Percentiles rank a stretch among this genome's conserved stretches.
Evolutionary conservation across 30 jellyfish, hydroid and myxozoan genomes (phyloP).

Genomic region (Aurelia coerulea): DNA sequence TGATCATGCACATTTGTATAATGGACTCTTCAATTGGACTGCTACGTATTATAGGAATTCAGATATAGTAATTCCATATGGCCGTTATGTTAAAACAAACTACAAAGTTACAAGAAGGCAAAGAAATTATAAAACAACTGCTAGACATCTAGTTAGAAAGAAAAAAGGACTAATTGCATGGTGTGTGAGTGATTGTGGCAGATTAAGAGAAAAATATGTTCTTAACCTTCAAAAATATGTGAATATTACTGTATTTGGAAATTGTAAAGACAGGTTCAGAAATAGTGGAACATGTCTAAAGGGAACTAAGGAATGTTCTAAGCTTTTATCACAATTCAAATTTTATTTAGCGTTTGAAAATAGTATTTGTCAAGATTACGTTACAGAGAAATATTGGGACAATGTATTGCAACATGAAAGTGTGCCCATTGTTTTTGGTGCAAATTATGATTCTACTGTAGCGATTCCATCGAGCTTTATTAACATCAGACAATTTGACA

Average conservation of each 20-base stretch:
- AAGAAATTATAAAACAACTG: not conserved
- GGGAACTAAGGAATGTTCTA: constrained; percentile 63
- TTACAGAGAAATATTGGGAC: constrained; percentile 92
- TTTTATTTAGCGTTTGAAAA: constrained; percentile 92
- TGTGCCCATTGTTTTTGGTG: constrained; percentile 94
- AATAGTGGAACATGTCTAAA: constrained; percentile 69
- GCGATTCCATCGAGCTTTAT: constrained; percentile 92
- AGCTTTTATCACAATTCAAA: constrained; percentile 54
- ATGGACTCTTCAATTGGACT: constrained; percentile 94
- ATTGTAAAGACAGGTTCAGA: constrained; percentile 71
- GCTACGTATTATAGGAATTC: constrained; percentile 85
- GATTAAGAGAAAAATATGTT: constrained; percentile 76
- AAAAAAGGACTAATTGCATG: constrained; percentile 73
- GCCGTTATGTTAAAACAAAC: constrained; percentile 7
- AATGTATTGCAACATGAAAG: constrained; percentile 70
- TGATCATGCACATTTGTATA: constrained; percentile 30
- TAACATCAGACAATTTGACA: constrained; percentile 63
- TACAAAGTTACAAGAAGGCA: too few relatives aligned
- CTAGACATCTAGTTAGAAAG: not conserved
- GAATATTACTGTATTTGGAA: constrained; percentile 90
- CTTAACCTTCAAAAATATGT: constrained; percentile 71
- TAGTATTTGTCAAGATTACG: constrained; percentile 88
- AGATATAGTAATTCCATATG: constrained; percentile 88
- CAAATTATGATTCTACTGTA: constrained; percentile 63
- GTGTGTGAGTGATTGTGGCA: constrained; percentile 95